These are phyloP conservation scores for Amphipoea lucens DNA, from an alignment of 2,888 invertebrate genomes.

Conservation along the genomic window DNA sequence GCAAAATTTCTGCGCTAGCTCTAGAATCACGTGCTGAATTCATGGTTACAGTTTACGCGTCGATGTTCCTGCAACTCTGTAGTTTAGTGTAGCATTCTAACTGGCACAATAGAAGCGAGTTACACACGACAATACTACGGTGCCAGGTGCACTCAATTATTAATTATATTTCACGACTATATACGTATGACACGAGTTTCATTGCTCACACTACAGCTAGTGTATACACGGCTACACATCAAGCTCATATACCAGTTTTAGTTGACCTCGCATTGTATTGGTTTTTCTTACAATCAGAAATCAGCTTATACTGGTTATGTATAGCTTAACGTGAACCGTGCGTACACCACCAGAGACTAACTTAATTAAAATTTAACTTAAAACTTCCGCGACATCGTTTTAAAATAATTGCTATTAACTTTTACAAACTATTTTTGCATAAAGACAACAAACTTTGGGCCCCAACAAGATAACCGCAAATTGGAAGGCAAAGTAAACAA, in stretches of 20 bases:
- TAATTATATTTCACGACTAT: conserved; percentile 19
- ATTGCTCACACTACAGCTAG: not conserved
- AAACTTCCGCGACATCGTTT: conserved; percentile 51
- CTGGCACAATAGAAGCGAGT: conserved; percentile 11
- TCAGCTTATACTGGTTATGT: not conserved
- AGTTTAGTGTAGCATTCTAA: not conserved
- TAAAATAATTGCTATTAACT: conserved; percentile 55
- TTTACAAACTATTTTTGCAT: conserved; percentile 52
- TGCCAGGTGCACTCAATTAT: conserved; percentile 27
- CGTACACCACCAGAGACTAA: not conserved
- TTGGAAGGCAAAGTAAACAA: conserved; percentile 61
- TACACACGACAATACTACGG: conserved; percentile 14
- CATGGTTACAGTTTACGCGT: no score
- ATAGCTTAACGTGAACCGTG: not conserved
- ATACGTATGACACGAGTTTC: conserved; percentile 1
- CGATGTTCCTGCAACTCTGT: not conserved
- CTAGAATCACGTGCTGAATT: no score
- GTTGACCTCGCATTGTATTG: not conserved
- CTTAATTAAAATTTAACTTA: conserved; percentile 8
- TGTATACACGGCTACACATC: not conserved
- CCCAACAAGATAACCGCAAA: conserved; percentile 62
- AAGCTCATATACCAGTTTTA: not conserved
- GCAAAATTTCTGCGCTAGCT: no score
- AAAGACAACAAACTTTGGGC: conserved; percentile 59
- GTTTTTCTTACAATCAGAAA: not conserved